Base-by-base conservation (phyloP, 2,797 vertebrate genomes). In the Chanos chanos region DNA sequence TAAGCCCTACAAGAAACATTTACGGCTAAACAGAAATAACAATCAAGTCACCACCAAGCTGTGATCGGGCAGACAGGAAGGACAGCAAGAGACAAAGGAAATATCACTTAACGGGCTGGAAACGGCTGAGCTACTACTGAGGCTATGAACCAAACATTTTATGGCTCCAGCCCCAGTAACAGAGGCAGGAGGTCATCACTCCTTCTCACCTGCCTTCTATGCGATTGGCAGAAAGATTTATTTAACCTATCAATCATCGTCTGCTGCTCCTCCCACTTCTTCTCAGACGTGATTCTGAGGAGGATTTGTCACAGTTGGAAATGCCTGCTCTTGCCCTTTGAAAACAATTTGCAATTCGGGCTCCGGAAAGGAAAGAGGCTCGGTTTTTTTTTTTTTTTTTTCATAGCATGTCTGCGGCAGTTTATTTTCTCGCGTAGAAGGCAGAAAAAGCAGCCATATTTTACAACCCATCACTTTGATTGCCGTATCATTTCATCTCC, bases 1-100 rank as follows among this genome's bases (percentile, higher is more conserved):
- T 70, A 70, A 61, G 51, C 59, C 47, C 19, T 37, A 55, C 65
- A 61, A 71, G 70, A 68, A 73, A 64, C 70, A 63, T 72, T 76
- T 76, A 56, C 53, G 22, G 49, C 55, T 61, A 71, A 73, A 66
- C 64, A 63, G 68, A 73, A 64, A 64, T 60, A 68, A 63, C 56
- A 65, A 73, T 71, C 68, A 61, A 48, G 47, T 61, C 48, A 51
- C 61, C 43, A 64, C 55, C 39, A 64, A 37, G 59, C 50, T 45
- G 36, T 34, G 56, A 53, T 64, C 58, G 58, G 36, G 54, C 43
- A 44, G 41, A 61, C 13, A 13, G 57, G 16, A 49, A 36, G 16
- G 24, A 52, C 30, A 51, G 47, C 21, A 25, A 41, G 7, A 54
- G 7, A 52, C 27, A 49, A 37, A 45, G 12, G 22, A 57, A 65